phyloP scores from a whole-genome alignment of 2,888 invertebrate genomes.

The Candidula unifasciata region DNA sequence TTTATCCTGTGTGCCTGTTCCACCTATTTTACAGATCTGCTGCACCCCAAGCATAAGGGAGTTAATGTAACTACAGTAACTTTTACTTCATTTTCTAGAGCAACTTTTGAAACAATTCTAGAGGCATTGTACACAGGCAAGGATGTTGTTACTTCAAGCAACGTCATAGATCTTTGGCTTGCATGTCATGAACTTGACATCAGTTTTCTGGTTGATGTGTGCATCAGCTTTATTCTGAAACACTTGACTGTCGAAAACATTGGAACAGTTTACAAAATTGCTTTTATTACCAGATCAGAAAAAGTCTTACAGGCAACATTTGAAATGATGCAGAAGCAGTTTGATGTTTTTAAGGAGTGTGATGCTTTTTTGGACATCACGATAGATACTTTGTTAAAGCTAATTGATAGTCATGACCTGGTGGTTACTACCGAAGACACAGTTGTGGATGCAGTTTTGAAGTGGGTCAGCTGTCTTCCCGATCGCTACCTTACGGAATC shows the following conservation, averaged over 20 bases:
- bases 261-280: neutral
- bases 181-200: conserved; percentile 5
- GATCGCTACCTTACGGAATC: neutral
- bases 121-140: conserved; percentile 9
- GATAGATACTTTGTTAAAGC: neutral
- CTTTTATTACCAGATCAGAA: neutral
- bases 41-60: neutral
- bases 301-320: neutral
- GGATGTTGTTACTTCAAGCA: neutral
- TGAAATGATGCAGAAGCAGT: neutral
- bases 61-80: too few species aligned
- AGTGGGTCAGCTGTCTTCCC: neutral
- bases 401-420: conserved; percentile 4
- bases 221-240: neutral
- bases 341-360: neutral
- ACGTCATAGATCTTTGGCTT: neutral
- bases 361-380: neutral
- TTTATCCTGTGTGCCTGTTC: conserved; percentile 17
- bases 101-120: conserved; percentile 14
- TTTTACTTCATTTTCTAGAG: neutral
- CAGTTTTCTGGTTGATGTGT: neutral
- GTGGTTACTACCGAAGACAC: conserved; percentile 12
- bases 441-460: conserved; percentile 24
- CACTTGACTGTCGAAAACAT: neutral
- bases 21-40: neutral